phyloP scores from a whole-genome alignment of 2,113 vertebrate species.

The Aegithalos caudatus region DNA sequence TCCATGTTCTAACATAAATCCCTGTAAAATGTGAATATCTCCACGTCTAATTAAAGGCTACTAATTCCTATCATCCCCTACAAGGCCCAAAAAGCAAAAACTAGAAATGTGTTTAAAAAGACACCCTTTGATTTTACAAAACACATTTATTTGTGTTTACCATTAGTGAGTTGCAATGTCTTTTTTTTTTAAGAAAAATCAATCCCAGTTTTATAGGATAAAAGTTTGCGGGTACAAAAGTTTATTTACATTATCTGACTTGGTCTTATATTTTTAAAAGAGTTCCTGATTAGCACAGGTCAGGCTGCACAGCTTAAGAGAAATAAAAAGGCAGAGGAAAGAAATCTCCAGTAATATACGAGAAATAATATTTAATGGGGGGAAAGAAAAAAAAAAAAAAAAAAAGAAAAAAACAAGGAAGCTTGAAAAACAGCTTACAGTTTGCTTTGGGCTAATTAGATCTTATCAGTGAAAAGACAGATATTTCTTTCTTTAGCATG shows the following conservation, averaged over 20 bases:
- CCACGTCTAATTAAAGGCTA: constrained; percentile 98
- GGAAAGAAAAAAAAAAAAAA: background rate
- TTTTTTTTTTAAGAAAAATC: background rate
- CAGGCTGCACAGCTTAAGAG: background rate
- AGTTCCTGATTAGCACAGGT: constrained; percentile 33
- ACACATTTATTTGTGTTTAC: constrained; percentile 55
- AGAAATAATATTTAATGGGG: background rate
- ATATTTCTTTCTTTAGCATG: no score
- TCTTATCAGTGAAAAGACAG: no score
- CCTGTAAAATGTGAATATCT: constrained; percentile 98
- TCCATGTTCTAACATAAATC: constrained; percentile 94
- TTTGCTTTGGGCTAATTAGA: no score
- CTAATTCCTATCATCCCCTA: constrained; percentile 91
- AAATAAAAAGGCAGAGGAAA: background rate
- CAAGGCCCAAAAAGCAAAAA: constrained; percentile 72
- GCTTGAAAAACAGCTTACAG: no score
- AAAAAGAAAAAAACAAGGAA: background rate
- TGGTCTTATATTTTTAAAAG: constrained; percentile 1
- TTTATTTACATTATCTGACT: constrained; percentile 37
- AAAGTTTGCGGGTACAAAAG: constrained; percentile 54
- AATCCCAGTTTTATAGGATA: background rate
- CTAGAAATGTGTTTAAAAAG: constrained; percentile 33
- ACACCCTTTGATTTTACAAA: background rate
- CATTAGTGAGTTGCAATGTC: background rate
- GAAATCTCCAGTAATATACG: background rate